Evolutionary conservation across 92 coral and sea anemone genomes (phyloP).

Genomic region (Parazoanthus darwini): DNA sequence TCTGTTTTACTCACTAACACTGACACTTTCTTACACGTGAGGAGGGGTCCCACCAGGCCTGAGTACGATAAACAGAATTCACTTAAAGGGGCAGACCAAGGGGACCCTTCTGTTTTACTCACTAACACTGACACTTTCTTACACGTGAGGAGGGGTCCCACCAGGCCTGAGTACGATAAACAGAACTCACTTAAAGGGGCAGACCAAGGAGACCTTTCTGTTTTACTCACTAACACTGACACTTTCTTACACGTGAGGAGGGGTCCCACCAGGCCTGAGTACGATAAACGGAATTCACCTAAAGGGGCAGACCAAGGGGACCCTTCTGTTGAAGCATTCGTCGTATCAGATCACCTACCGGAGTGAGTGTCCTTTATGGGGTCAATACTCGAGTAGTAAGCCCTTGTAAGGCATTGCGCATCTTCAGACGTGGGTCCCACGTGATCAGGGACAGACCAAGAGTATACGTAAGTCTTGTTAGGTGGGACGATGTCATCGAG

Average conservation of each 20-base stretch:
- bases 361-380: constrained; percentile 68
- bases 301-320: no score
- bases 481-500: constrained; percentile 62
- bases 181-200: neutral
- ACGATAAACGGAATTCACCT: neutral
- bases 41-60: constrained; percentile 88
- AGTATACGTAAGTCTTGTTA: constrained; percentile 51
- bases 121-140: constrained; percentile 50
- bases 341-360: constrained; percentile 39
- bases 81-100: no score
- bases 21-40: constrained; percentile 90
- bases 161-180: constrained; percentile 53
- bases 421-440: constrained; percentile 71
- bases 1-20: no score
- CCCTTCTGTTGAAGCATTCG: neutral
- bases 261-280: constrained; percentile 83
- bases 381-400: constrained; percentile 65
- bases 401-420: constrained; percentile 68
- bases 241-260: constrained; percentile 83
- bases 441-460: constrained; percentile 70
- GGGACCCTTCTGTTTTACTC: no score
- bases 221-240: no score
- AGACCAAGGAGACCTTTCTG: no score
- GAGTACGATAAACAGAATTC: neutral
- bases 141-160: constrained; percentile 87